Evolutionary conservation across 35 echinoderm and acorn worm species (phyloP).

Genomic region (Heliocidaris erythrogramma): DNA sequence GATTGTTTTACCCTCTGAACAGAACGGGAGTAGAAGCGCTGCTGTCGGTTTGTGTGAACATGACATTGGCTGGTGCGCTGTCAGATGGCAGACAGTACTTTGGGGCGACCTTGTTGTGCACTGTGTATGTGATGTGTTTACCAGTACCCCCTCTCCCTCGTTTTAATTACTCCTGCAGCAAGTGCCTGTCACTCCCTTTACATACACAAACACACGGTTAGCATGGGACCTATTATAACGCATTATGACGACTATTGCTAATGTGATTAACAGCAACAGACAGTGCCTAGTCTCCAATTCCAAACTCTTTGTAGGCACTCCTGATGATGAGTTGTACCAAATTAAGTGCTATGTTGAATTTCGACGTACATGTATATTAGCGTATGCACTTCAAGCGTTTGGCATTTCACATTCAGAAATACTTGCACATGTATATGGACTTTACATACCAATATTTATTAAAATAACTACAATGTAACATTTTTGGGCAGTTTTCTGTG

Average conservation of each 20-base stretch:
- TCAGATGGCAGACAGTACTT: background rate
- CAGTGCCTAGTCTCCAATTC: background rate
- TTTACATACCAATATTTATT: too few relatives aligned
- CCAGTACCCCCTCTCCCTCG: background rate
- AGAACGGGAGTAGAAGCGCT: background rate
- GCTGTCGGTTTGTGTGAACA: background rate
- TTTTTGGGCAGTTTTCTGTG: too few relatives aligned
- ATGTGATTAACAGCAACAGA: background rate
- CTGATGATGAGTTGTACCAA: background rate
- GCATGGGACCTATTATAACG: conserved; percentile 2
- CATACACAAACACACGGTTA: background rate
- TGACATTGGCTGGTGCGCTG: background rate
- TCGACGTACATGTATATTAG: too few relatives aligned
- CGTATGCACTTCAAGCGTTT: too few relatives aligned
- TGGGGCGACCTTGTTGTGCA: background rate
- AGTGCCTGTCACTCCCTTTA: conserved; percentile 1
- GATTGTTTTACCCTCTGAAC: background rate
- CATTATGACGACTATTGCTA: conserved; percentile 11
- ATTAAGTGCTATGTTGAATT: background rate
- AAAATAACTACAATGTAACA: too few relatives aligned
- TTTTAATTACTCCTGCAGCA: conserved; percentile 2
- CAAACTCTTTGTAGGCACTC: background rate
- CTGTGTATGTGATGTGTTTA: background rate
- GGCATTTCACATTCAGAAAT: too few relatives aligned
- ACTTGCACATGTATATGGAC: too few relatives aligned